Evolutionary conservation across 2,888 invertebrate genomes (phyloP).

Genomic region (Pterostichus madidus): DNA sequence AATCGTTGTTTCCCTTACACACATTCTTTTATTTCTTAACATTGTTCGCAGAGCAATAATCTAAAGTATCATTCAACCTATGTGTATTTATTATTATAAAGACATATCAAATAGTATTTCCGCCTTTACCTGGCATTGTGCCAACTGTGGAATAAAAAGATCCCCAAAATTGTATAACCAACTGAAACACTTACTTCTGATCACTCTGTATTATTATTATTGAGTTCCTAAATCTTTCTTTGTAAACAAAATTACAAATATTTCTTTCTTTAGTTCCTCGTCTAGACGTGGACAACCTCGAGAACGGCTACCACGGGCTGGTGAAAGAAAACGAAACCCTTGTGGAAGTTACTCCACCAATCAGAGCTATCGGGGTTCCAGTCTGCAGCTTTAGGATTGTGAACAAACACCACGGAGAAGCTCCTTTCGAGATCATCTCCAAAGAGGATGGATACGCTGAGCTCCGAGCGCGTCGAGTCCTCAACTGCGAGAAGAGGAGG

Average conservation of each 20-base stretch:
- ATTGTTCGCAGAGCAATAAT: too few species aligned
- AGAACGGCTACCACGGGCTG: slow-evolving; percentile 94
- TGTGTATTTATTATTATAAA: too few species aligned
- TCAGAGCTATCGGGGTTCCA: slow-evolving; percentile 86
- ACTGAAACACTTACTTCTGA: too few species aligned
- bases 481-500: slow-evolving; percentile 96
- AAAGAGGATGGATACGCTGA: slow-evolving; percentile 87
- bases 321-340: slow-evolving; percentile 95
- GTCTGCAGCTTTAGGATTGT: slow-evolving; percentile 94
- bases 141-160: too few species aligned
- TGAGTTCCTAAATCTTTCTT: too few species aligned
- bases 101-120: too few species aligned
- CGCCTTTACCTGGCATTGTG: too few species aligned
- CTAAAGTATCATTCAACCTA: too few species aligned
- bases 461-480: slow-evolving; percentile 88
- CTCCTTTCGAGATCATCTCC: slow-evolving; percentile 85
- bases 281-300: slow-evolving; percentile 88
- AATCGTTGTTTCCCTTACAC: too few species aligned
- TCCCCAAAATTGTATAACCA: too few species aligned
- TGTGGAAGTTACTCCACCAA: slow-evolving; percentile 95
- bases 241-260: not conserved
- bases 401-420: slow-evolving; percentile 95
- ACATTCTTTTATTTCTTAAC: too few species aligned
- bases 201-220: too few species aligned
- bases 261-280: slow-evolving; percentile 80